Evolutionary conservation across 2,888 invertebrate species (phyloP).

Genomic region (Dolichopus griseipennis): DNA sequence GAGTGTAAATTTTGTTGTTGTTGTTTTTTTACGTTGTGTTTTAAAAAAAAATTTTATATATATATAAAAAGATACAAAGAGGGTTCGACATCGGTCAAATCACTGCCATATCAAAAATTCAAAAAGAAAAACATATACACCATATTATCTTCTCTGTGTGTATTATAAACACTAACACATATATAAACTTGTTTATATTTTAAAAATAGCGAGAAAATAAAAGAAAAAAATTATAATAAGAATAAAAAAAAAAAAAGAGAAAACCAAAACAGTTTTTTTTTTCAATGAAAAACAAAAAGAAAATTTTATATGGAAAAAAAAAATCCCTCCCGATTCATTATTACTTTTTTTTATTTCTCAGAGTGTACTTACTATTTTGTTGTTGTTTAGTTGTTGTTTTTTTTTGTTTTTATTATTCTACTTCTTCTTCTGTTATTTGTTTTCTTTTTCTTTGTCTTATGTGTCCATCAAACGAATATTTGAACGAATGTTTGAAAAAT

Average conservation of each 20-base stretch:
- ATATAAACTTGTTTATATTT: neutral
- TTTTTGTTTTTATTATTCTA: too few relatives aligned
- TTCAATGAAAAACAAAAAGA: too few relatives aligned
- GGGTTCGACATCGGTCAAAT: constrained; percentile 6
- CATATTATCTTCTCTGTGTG: too few relatives aligned
- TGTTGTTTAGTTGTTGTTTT: too few relatives aligned
- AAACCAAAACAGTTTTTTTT: too few relatives aligned
- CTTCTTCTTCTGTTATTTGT: neutral
- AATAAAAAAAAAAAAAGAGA: neutral
- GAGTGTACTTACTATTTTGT: neutral
- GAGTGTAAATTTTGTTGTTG: too few relatives aligned
- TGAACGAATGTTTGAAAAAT: too few relatives aligned
- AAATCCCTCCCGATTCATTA: neutral
- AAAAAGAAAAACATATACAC: neutral
- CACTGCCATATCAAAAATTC: neutral
- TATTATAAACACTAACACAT: neutral
- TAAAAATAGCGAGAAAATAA: too few relatives aligned
- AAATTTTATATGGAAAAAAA: neutral
- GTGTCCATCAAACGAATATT: neutral
- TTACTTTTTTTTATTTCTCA: neutral
- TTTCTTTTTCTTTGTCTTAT: neutral
- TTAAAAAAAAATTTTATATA: too few relatives aligned
- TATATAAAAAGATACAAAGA: neutral
- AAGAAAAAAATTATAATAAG: neutral
- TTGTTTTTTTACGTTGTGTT: too few relatives aligned